These are phyloP conservation scores for Rhopilema esculentum DNA, from an alignment of 30 jellyfish, hydroid and myxozoan genomes.

Conservation along the genomic window DNA sequence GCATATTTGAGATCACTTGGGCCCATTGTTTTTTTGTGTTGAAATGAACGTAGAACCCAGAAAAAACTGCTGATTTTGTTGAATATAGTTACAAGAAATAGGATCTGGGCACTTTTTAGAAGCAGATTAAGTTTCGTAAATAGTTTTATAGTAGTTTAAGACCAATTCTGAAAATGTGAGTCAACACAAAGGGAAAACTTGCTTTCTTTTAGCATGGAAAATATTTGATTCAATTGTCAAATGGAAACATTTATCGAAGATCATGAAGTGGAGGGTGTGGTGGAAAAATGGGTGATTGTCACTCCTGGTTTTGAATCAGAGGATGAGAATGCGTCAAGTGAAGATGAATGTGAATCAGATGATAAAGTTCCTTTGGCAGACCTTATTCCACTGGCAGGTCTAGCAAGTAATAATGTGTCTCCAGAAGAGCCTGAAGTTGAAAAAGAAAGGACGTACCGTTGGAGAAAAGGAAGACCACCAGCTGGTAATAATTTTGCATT, in stretches of 20 bases:
- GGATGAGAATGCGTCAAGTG: constrained; percentile 55
- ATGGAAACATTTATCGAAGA: constrained; percentile 49
- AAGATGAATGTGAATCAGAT: constrained; percentile 43
- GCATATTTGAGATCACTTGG: constrained; percentile 7
- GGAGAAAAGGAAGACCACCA: constrained; percentile 44
- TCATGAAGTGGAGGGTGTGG: constrained; percentile 63
- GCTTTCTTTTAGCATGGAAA: background rate
- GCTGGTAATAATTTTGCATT: background rate
- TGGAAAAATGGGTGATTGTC: constrained; percentile 41
- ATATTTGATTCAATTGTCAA: background rate
- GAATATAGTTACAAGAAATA: constrained; percentile 17
- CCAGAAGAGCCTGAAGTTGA: constrained; percentile 34
- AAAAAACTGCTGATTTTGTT: constrained; percentile 10
- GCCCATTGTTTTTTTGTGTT: background rate
- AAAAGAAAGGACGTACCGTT: constrained; percentile 9
- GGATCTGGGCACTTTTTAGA: background rate
- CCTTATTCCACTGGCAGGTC: constrained; percentile 36
- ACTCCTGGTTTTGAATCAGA: constrained; percentile 66
- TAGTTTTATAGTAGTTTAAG: constrained; percentile 24
- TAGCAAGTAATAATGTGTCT: constrained; percentile 6
- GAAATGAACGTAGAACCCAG: constrained; percentile 7
- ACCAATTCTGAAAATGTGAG: constrained; percentile 20
- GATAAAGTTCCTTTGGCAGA: constrained; percentile 62
- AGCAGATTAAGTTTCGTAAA: background rate
- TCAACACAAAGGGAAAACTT: constrained; percentile 16